Base-by-base conservation (phyloP, 2,113 vertebrate species). In the Serranochromis macrocephalus region DNA sequence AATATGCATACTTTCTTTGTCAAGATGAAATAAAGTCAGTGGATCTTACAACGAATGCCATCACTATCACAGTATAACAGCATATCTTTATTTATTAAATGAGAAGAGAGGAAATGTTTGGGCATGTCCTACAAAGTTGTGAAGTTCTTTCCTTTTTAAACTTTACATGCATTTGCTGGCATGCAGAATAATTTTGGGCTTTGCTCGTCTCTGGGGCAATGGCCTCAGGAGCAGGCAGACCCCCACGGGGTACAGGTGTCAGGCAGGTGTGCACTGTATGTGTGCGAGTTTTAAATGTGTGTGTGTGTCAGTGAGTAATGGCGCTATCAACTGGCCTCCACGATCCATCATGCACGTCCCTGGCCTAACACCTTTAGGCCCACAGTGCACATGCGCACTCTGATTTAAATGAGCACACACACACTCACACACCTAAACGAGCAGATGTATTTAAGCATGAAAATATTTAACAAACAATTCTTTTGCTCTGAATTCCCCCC, bases 261-360 rank as follows among this genome's bases (percentile, higher is more conserved):
- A 97, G 96, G 96, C 96, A 97, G 96, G 97, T 96, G 96, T 97
- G 97, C 96, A 96, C 96, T 51, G 97, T 47, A 42, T 17, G 31
- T 24, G 51, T 61, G 86, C 31, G 54, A 95, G 96, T 96, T 96
- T 47, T 75, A 95, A 31, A 78, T 31, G 42, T 75, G 42, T 31
- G 33, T 66, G 71, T 75, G 42, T 78, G 71, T 78, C 96, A 93
- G 96, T 99, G 98, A 99, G 97, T 99, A 98, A 99, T 99, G 96
- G 98, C 95, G 94, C 98, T 98, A 98, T 98, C 98, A 98, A 97
- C 96, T 96, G 96, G 97, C 97, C 96, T 96, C 97, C 96, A 96
- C 97, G 97, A 99, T 99, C 98, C 97, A 99, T 99, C 98, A 99
- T 96, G 97, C 96, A 94, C 96, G 92, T 95, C 94, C 93, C 93